Conservation (phyloP, 2,797 vertebrate genomes). For the Rousettus madagascariensis region DNA sequence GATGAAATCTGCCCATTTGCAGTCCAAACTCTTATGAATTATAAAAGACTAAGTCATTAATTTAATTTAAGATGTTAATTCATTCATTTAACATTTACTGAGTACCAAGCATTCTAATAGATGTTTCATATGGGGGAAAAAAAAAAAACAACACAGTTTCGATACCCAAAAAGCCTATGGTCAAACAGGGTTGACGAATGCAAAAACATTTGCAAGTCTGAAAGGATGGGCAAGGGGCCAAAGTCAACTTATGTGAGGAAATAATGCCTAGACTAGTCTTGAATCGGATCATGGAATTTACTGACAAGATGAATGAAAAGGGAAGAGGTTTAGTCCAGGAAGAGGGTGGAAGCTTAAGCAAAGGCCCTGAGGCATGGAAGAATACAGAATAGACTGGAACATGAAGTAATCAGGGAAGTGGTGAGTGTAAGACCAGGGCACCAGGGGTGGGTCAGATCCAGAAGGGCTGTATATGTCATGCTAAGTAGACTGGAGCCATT, state of each 20-base stretch:
- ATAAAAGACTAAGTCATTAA: neutral
- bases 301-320: neutral
- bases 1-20: neutral
- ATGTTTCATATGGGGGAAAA: neutral
- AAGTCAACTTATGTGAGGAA: neutral
- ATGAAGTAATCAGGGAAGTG: neutral
- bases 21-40: neutral
- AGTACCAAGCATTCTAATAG: neutral
- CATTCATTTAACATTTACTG: slow-evolving; percentile 12
- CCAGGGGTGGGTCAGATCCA: no score
- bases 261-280: neutral
- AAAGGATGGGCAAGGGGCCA: neutral
- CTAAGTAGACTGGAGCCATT: neutral
- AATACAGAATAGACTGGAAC: neutral
- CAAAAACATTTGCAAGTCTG: neutral
- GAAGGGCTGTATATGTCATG: neutral
- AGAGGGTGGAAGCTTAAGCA: neutral
- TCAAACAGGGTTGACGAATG: neutral
- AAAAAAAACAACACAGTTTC: neutral
- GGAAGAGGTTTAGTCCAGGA: neutral
- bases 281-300: neutral
- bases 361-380: neutral
- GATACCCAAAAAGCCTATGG: neutral
- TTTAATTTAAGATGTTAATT: slow-evolving; percentile 7
- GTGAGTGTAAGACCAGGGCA: neutral